These are phyloP conservation scores for Agonopterix alstromeriana DNA, from an alignment of 2,888 invertebrate species.

Conservation along the genomic window DNA sequence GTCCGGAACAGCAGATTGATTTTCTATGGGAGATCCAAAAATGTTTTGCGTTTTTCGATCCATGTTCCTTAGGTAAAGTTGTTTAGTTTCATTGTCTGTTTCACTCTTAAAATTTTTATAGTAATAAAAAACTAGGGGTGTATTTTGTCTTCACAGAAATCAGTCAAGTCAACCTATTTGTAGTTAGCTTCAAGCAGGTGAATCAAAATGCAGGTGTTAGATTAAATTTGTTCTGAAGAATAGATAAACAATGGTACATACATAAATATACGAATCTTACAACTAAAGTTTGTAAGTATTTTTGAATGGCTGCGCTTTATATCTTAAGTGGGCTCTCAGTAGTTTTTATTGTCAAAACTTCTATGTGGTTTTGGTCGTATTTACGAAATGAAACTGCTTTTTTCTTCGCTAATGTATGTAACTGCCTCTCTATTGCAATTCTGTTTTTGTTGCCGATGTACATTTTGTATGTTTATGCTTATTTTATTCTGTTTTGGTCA, in stretches of 20 bases:
- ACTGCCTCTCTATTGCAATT: constrained; percentile 14
- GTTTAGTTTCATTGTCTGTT: too few relatives aligned
- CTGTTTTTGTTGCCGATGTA: constrained; percentile 5
- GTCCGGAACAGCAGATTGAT: too few relatives aligned
- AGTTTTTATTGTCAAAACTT: constrained; percentile 57
- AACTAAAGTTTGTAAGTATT: constrained; percentile 35
- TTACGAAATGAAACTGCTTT: constrained; percentile 38
- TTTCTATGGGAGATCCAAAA: too few relatives aligned
- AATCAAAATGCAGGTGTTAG: too few relatives aligned
- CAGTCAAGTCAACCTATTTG: too few relatives aligned
- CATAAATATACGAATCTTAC: constrained; percentile 32
- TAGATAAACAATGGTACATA: constrained; percentile 37
- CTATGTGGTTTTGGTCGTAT: constrained; percentile 28
- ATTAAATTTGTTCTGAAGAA: constrained; percentile 6
- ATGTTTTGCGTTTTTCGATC: too few relatives aligned
- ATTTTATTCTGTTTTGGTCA: constrained; percentile 3
- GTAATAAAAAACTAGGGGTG: too few relatives aligned
- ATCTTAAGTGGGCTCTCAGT: constrained; percentile 44
- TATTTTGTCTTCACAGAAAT: too few relatives aligned
- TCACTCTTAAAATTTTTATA: too few relatives aligned
- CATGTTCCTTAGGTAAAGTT: too few relatives aligned
- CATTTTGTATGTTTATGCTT: background rate
- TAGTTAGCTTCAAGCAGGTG: too few relatives aligned
- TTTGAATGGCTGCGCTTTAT: constrained; percentile 38
- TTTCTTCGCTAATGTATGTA: constrained; percentile 18